Evolutionary conservation across 2,113 vertebrate species (phyloP).

Genomic region (Talpa occidentalis): DNA sequence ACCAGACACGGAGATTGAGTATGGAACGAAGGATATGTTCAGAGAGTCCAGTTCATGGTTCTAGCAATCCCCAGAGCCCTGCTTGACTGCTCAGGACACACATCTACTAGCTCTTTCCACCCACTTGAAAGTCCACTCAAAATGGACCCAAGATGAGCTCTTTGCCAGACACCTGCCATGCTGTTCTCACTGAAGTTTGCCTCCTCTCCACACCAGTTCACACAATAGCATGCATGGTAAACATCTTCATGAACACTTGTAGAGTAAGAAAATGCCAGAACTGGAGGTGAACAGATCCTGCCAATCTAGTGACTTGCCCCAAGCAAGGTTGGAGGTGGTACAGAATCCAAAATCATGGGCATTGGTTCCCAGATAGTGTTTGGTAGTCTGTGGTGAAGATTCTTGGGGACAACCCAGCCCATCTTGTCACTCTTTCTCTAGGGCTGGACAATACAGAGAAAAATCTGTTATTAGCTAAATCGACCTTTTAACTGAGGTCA

Average conservation of each 20-base stretch:
- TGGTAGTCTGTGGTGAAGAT: not conserved
- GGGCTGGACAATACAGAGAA: not conserved
- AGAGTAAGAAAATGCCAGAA: not conserved
- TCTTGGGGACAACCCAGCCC: not conserved
- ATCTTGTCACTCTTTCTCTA: not conserved
- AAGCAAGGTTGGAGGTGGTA: not conserved
- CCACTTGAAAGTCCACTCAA: not conserved
- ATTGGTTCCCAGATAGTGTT: not conserved
- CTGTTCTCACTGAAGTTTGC: not conserved
- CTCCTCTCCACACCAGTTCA: accelerated
- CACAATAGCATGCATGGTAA: not conserved
- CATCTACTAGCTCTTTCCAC: not conserved
- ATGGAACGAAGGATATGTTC: not conserved
- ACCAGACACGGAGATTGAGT: not conserved
- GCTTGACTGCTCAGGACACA: not conserved
- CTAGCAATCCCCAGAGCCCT: not conserved
- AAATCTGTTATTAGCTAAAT: not conserved
- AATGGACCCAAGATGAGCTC: not conserved
- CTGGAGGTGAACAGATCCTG: not conserved
- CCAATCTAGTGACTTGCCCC: not conserved
- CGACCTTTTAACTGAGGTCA: not conserved
- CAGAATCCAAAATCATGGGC: not conserved
- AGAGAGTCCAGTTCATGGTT: not conserved
- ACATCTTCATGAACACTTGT: not conserved
- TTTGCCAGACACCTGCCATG: not conserved